Evolutionary conservation across 1,140 invertebrate species (phyloP), one percentile per base, ranked within the genome.

Genomic region (Drosophila santomea): DNA sequence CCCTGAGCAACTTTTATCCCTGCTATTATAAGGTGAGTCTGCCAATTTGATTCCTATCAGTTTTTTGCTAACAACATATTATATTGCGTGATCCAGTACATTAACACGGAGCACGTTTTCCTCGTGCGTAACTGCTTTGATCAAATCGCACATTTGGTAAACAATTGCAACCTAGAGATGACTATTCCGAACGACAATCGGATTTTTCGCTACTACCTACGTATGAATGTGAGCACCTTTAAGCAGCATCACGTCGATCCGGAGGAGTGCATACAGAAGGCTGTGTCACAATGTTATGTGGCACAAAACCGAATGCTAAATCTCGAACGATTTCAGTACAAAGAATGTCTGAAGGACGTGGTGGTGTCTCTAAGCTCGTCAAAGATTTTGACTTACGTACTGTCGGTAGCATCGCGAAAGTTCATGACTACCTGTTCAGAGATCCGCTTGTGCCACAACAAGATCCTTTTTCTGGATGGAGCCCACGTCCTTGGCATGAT

Each of bases 21-120:
- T 91, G 90, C 43, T 91, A 91, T 47, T 91, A 91, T 56, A 88
- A 89, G 72, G 89, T 91, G 38, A 67, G 52, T 20, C 5, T 5
- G 32, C 1, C 2, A 8, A 45, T 45, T 10, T 1, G 1, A 4
- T 51, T 17, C n/a, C 14, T 38, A 14, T 5, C 15, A 7, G 2
- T 10, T 10, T 17, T 14, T 3, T 11, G 11, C 36, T 47, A n/a
- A 38, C n/a, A 28, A 1, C 25, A n/a, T 20, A 20, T 1, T 2
- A 23, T 15, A 3, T 0, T 2, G 20, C 38, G 1, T 44, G 35
- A 23, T 23, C 8, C 47, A 91, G 90, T 91, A 61, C 35, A 59
- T 52, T 6, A 20, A 20, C 63, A 6, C n/a, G 25, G 78, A 82
- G 5, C 90, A 91, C 74, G 69, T 76, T 2, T 91, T 91, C 44